Conservation (phyloP, 2,888 invertebrate genomes). For the Limnephilus rhombicus region DNA sequence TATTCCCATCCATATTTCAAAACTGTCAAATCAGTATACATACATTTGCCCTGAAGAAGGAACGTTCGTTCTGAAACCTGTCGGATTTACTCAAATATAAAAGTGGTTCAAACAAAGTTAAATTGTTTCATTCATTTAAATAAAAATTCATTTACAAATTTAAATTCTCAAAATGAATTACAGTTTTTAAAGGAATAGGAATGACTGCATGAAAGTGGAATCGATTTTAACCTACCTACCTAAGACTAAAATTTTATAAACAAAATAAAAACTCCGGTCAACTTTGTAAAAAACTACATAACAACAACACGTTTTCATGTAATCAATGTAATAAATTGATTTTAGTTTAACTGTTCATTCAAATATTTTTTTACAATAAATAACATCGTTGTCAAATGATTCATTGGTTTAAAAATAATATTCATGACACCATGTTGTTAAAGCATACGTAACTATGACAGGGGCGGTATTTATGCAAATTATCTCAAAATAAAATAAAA, state of each 20-base stretch:
- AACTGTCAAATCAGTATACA: too few species aligned
- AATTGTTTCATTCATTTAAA: too few species aligned
- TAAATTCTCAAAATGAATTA: neutral
- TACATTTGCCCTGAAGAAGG: too few species aligned
- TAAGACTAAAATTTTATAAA: neutral
- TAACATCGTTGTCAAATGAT: neutral
- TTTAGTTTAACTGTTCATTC: neutral
- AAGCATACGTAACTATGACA: slow-evolving; percentile 19
- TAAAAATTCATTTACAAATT: neutral
- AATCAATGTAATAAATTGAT: neutral
- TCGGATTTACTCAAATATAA: too few species aligned
- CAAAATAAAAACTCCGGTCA: neutral
- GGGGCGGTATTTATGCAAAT: slow-evolving; percentile 6
- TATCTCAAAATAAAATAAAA: neutral
- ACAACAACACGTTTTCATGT: neutral
- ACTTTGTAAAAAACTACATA: neutral
- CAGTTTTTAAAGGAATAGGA: neutral
- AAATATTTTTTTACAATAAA: neutral
- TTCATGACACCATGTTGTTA: slow-evolving; percentile 2
- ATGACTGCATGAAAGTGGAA: neutral
- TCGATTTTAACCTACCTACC: neutral
- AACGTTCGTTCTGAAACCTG: too few species aligned
- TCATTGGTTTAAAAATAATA: neutral
- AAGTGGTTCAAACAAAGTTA: too few species aligned
- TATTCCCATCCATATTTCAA: too few species aligned